Evolutionary conservation across 2,113 vertebrate genomes (phyloP).

Genomic region (Callopanchax toddi): DNA sequence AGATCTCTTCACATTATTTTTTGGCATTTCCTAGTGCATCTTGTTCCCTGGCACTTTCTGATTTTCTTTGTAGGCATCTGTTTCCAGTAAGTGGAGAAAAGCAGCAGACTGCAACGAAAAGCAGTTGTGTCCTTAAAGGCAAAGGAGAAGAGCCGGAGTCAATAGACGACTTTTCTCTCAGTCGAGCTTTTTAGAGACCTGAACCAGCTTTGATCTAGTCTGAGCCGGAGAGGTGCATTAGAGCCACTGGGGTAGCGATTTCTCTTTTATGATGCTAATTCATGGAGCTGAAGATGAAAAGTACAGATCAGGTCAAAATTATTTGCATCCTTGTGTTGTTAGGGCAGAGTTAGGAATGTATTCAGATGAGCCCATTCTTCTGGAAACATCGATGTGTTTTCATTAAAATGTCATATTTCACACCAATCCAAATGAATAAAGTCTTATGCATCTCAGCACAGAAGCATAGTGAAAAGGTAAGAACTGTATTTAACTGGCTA

Average conservation of each 20-base stretch:
- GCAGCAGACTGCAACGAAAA: slow-evolving; percentile 46
- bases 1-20: not conserved
- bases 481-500: too few relatives aligned
- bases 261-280: slow-evolving; percentile 46
- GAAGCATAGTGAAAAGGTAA: too few relatives aligned
- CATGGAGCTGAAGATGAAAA: slow-evolving; percentile 6
- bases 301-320: not conserved
- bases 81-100: slow-evolving; percentile 51
- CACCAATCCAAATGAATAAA: too few relatives aligned
- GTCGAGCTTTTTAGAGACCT: slow-evolving; percentile 49
- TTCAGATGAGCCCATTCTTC: too few relatives aligned
- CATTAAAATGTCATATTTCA: not conserved
- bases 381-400: too few relatives aligned
- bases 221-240: slow-evolving; percentile 47
- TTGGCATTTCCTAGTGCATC: slow-evolving; percentile 5
- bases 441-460: too few relatives aligned
- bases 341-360: too few relatives aligned
- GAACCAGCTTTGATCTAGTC: slow-evolving; percentile 65
- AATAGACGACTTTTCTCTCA: slow-evolving; percentile 32
- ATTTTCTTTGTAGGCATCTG: slow-evolving; percentile 46
- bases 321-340: not conserved
- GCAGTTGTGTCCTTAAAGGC: slow-evolving; percentile 31
- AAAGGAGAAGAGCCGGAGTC: slow-evolving; percentile 36
- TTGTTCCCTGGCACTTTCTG: slow-evolving; percentile 28
- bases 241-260: slow-evolving; percentile 24